Percentiles rank a stretch among this genome's conserved stretches.
Evolutionary conservation across 2,113 vertebrate species (phyloP).

Genomic region (Neodontobutis hainanensis): DNA sequence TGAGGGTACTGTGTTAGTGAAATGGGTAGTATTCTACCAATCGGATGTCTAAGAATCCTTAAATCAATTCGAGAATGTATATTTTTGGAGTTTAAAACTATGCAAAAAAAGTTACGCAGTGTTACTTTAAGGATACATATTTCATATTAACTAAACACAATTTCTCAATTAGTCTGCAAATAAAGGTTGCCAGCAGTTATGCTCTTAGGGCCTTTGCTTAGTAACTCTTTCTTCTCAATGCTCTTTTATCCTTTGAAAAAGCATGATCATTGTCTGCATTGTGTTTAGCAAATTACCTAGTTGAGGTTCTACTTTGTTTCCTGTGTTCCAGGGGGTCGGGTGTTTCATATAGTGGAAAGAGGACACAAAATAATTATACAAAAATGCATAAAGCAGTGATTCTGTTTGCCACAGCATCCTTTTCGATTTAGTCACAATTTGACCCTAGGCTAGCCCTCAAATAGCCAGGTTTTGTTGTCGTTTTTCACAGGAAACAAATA

Average conservation of each 20-base stretch:
- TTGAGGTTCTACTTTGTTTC: constrained; percentile 96
- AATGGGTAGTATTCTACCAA: too few relatives aligned
- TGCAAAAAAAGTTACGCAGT: too few relatives aligned
- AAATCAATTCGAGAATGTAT: too few relatives aligned
- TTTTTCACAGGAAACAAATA: constrained; percentile 84
- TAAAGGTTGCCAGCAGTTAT: constrained; percentile 89
- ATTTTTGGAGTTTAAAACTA: too few relatives aligned
- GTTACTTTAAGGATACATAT: too few relatives aligned
- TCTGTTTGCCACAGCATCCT: constrained; percentile 34
- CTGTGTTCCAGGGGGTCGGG: constrained; percentile 82
- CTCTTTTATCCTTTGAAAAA: constrained; percentile 81
- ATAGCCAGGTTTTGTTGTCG: constrained; percentile 22
- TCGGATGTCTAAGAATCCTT: too few relatives aligned
- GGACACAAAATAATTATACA: neutral
- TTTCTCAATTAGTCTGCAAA: neutral
- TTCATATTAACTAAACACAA: neutral
- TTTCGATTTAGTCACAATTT: constrained; percentile 46
- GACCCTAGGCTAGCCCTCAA: constrained; percentile 14
- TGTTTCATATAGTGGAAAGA: constrained; percentile 61
- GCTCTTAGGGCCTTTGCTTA: constrained; percentile 86
- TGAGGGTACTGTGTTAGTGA: too few relatives aligned
- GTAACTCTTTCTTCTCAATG: constrained; percentile 88
- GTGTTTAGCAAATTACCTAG: constrained; percentile 86
- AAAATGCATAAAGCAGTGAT: constrained; percentile 17
- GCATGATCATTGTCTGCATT: constrained; percentile 96